phyloP scores from a whole-genome alignment of 2,888 invertebrate species.

The Meteorus cinctellus region DNA sequence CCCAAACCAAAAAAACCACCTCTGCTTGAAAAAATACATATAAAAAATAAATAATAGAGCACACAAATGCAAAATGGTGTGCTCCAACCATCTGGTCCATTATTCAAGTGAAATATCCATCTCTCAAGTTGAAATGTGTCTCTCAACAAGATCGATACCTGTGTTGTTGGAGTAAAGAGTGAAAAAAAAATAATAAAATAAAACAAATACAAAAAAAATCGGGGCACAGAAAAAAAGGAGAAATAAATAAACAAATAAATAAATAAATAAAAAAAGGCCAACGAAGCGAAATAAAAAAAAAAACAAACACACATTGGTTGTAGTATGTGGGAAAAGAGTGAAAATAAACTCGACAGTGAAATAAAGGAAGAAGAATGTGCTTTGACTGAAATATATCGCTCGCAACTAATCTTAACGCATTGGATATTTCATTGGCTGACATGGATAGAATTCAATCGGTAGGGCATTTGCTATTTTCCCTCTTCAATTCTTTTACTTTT shows the following conservation, averaged over 20 bases:
- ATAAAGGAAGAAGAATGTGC: slow-evolving; percentile 27
- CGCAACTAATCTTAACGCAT: slow-evolving; percentile 25
- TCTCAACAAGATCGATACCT: slow-evolving; percentile 36
- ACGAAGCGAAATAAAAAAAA: neutral
- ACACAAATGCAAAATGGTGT: slow-evolving; percentile 27
- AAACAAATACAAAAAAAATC: neutral
- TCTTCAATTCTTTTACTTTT: neutral
- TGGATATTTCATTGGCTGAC: slow-evolving; percentile 24
- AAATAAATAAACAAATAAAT: slow-evolving; percentile 3
- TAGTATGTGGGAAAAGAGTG: slow-evolving; percentile 9
- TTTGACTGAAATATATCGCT: slow-evolving; percentile 21
- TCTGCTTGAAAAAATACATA: too few relatives aligned
- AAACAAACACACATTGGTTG: neutral
- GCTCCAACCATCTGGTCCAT: neutral
- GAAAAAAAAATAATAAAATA: neutral
- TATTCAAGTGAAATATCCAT: slow-evolving; percentile 11
- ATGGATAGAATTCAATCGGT: slow-evolving; percentile 20
- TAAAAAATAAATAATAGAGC: slow-evolving; percentile 13
- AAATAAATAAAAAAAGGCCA: neutral
- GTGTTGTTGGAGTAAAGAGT: slow-evolving; percentile 20
- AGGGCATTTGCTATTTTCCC: slow-evolving; percentile 9
- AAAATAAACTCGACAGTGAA: slow-evolving; percentile 20
- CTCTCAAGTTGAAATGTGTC: slow-evolving; percentile 18
- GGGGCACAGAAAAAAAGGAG: neutral
- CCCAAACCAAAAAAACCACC: neutral